Evolutionary conservation across 2,888 invertebrate genomes (phyloP), one percentile per base, ranked within the genome.

Genomic region (Chelonus formosanus): DNA sequence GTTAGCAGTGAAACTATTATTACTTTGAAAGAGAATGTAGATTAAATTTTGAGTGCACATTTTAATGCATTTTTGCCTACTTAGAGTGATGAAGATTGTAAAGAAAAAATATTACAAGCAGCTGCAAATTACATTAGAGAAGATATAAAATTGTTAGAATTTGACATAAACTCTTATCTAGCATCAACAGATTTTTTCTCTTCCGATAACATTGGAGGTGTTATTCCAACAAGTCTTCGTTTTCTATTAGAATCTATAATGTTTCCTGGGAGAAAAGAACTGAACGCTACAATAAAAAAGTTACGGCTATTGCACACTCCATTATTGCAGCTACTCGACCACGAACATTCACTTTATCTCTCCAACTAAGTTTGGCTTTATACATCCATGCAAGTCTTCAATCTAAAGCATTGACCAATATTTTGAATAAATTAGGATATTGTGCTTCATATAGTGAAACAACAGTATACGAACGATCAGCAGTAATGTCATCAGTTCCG

Each of bases 381-480:
- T 60, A 57, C 10, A 54, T 65, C 3, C 65, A 65, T 65, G 36
- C 57, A 5, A 65, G 60, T 53, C 35, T 36, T 34, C 57, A 47
- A 35, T 59, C 65, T 3, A 65, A 60, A 52, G 8, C 34, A 8
- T 7, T 57, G 34, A 57, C 48, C 6, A 47, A 56, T 50, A 20
- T 64, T 48, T 40, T 64, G 4, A n/a, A 44, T 57, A 47, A 35
- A 20, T 32, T 64, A 10, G 64, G 64, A 32, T 35, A 48, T 5
- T 48, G 64, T 47, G 34, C 57, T 8, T 57, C 64, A 10, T 64
- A 64, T 34, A 8, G n/a, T 5, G 57, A 64, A 50, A 40, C 50
- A 5, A 47, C 5, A 20, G 48, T 56, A 20, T 64, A 34, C 40
- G 57, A 64, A 64, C 35, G 36, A 55, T 58, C 58, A 47, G 34